Conservation (phyloP, 2,797 vertebrate species). For the Characodon lateralis region DNA sequence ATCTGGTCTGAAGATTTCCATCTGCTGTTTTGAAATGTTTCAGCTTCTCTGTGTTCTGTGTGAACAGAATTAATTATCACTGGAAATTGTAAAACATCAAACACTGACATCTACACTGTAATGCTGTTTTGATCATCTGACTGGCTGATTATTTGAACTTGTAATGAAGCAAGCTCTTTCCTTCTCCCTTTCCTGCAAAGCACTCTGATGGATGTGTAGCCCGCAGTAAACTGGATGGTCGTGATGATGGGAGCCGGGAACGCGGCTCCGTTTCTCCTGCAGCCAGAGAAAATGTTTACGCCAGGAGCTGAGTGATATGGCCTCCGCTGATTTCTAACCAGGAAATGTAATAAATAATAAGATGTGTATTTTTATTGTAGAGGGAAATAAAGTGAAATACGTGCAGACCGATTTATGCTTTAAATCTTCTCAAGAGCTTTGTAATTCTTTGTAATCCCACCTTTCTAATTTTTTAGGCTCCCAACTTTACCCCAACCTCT, state of each 20-base stretch:
- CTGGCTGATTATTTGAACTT: constrained; percentile 70
- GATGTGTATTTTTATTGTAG: constrained; percentile 40
- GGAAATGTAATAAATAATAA: constrained; percentile 64
- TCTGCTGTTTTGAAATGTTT: constrained; percentile 27
- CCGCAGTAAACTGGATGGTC: constrained; percentile 40
- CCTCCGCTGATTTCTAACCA: constrained; percentile 50
- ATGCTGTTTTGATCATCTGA: constrained; percentile 63
- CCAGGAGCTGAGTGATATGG: constrained; percentile 73
- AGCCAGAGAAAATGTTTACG: constrained; percentile 79
- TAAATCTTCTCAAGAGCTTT: not conserved
- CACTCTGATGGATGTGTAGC: constrained; percentile 62
- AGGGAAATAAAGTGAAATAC: constrained; percentile 43
- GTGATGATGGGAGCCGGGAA: constrained; percentile 67
- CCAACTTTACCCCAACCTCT: constrained; percentile 18
- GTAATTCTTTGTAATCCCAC: not conserved
- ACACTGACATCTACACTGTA: constrained; percentile 41
- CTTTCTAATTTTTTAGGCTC: constrained; percentile 27
- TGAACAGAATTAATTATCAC: constrained; percentile 50
- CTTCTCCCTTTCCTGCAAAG: constrained; percentile 11
- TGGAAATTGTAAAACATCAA: constrained; percentile 45
- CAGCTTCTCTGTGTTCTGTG: constrained; percentile 4
- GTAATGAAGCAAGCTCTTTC: constrained; percentile 53
- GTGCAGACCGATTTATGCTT: constrained; percentile 23
- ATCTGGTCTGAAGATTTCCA: constrained; percentile 16
- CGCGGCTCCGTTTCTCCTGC: constrained; percentile 36